Percentiles rank a stretch among this genome's conserved stretches.
phyloP scores from a whole-genome alignment of 2,888 invertebrate genomes.

The Xestia ashworthii region DNA sequence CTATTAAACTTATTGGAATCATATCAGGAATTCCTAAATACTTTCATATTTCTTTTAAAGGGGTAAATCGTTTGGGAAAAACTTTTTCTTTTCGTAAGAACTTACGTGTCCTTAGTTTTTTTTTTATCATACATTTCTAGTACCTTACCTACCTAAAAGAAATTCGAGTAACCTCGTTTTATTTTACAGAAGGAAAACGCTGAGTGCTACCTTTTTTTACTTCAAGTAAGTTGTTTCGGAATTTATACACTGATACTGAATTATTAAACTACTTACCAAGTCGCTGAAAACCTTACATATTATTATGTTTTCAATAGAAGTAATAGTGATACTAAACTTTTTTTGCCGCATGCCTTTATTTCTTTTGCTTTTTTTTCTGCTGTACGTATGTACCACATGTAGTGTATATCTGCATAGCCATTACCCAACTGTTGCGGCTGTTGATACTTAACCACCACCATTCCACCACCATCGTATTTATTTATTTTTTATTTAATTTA shows the following conservation, averaged over 20 bases:
- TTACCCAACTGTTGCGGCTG: neutral
- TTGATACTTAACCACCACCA: neutral
- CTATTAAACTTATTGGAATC: constrained; percentile 5
- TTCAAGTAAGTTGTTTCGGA: neutral
- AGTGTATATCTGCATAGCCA: neutral
- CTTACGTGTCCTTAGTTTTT: no score
- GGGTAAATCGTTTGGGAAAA: constrained; percentile 3
- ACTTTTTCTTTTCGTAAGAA: neutral
- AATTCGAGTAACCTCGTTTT: neutral
- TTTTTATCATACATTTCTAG: neutral
- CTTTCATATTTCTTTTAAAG: neutral
- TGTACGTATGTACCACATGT: neutral
- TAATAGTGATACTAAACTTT: neutral
- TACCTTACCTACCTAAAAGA: constrained; percentile 3
- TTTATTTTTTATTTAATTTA: no score
- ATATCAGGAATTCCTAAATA: constrained; percentile 17
- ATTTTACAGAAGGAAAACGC: constrained; percentile 5
- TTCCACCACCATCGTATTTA: no score
- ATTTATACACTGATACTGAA: neutral
- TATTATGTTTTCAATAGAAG: neutral
- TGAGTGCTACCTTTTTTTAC: neutral
- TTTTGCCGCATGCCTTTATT: neutral
- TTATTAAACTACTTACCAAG: constrained; percentile 1
- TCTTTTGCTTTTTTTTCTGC: neutral
- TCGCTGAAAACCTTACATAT: neutral